phyloP scores from a whole-genome alignment of 2,113 vertebrate genomes.

The Aythya baeri region DNA sequence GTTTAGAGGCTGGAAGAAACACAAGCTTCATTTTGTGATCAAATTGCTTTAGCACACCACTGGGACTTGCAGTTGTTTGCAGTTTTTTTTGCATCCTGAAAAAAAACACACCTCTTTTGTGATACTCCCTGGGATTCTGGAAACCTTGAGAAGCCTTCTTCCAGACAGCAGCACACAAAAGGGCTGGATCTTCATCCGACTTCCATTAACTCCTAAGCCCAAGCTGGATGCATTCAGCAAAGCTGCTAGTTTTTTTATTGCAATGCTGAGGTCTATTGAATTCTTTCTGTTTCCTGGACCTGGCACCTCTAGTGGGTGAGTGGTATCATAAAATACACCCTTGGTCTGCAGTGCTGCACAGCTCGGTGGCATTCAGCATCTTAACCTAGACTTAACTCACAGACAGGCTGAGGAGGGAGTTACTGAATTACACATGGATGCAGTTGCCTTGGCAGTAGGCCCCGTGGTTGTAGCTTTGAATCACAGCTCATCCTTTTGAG shows the following conservation, averaged over 20 bases:
- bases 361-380: not conserved
- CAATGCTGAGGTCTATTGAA: not conserved
- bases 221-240: not conserved
- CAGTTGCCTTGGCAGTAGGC: not conserved
- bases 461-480: not conserved
- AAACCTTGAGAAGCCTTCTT: not conserved
- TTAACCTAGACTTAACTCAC: not conserved
- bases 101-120: not conserved
- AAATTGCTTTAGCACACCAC: not conserved
- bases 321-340: not conserved
- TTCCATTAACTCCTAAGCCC: not conserved
- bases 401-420: not conserved
- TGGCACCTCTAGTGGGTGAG: not conserved
- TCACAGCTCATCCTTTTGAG: not conserved
- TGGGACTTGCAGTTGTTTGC: not conserved
- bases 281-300: not conserved
- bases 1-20: not conserved
- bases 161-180: not conserved
- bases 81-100: not conserved
- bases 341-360: not conserved
- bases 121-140: not conserved
- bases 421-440: not conserved
- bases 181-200: not conserved
- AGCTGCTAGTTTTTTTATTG: not conserved
- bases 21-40: not conserved